Evolutionary conservation across 64 coral and sea anemone species (phyloP), one percentile per base, ranked within the genome.

Genomic region (Exaiptasia diaphana): DNA sequence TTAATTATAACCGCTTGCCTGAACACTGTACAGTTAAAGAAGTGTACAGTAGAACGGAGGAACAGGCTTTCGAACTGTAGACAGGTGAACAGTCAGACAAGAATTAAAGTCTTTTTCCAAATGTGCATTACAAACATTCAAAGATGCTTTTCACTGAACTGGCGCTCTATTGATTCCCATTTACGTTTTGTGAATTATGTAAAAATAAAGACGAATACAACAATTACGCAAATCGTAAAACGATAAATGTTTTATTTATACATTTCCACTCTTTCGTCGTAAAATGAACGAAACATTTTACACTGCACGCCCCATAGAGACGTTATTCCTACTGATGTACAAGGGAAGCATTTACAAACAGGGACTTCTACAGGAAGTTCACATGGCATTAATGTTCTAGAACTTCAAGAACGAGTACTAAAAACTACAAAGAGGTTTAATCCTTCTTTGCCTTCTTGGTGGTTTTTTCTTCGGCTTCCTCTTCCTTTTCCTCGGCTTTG

Each of bases 371-470:
- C 18, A 65, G 30, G 61, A 65, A 65, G 13, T 58, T 67, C 52
- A 58, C 82, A 8, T 13, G 42, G 18, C 61, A 41, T 4, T 74
- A 55, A 74, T 42, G 56, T 45, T 73, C 29, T 28, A 36, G 50
- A 26, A 41, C 69, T 85, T 63, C 69, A 32, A 62, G 40, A 25
- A 61, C 62, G 40, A 74, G 36, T 22, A 73, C 52, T 72, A 24
- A 29, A 39, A 59, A 57, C 39, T 50, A 61, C 23, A 48, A 50
- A 36, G 22, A 30, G 28, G 45, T 52, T 71, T 83, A 68, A 12
- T 83, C 43, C 10, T 83, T 60, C 61, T 86, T 72, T 27, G 59
- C 27, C 67, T 55, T 83, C 11, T 29, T 70, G 37, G 23, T 71
- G 38, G 37, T 50, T 37, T 38, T 70, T 14, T 86, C 78, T 17